Conservation (phyloP, 92 coral and sea anemone species). For the Umimayanthus kanabou region DNA sequence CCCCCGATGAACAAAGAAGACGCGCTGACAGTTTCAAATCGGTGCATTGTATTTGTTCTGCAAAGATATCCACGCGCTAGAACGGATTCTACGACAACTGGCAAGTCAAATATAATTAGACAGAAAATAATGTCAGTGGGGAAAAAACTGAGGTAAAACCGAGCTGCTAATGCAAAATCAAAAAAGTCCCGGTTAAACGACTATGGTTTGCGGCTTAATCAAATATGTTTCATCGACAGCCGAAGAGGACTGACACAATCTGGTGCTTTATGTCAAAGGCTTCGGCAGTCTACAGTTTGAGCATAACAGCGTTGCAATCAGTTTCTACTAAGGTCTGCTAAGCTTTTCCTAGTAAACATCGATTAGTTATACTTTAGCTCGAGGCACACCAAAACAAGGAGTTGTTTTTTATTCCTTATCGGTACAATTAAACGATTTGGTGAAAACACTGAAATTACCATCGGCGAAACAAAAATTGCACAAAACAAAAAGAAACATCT, state of each 20-base stretch:
- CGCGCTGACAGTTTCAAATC: background rate
- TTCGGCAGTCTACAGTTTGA: background rate
- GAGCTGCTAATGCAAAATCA: background rate
- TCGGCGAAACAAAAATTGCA: background rate
- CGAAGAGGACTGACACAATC: background rate
- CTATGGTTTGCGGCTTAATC: background rate
- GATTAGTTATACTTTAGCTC: background rate
- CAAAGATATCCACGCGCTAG: background rate
- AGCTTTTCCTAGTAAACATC: background rate
- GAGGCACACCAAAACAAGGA: too few relatives aligned
- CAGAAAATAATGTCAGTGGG: background rate
- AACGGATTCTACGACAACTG: background rate
- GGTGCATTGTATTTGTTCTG: too few relatives aligned
- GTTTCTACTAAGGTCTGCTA: slow-evolving; percentile 14
- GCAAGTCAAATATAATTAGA: background rate
- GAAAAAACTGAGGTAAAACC: background rate
- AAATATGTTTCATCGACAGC: background rate
- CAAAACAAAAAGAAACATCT: background rate
- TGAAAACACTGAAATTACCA: background rate
- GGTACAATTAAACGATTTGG: background rate
- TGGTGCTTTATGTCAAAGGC: too few relatives aligned
- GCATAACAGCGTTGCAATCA: background rate
- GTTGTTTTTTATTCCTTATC: background rate
- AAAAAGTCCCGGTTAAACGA: background rate
- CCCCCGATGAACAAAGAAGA: background rate